Evolutionary conservation across 2,113 vertebrate species (phyloP).

Genomic region (Trematomus loennbergii): DNA sequence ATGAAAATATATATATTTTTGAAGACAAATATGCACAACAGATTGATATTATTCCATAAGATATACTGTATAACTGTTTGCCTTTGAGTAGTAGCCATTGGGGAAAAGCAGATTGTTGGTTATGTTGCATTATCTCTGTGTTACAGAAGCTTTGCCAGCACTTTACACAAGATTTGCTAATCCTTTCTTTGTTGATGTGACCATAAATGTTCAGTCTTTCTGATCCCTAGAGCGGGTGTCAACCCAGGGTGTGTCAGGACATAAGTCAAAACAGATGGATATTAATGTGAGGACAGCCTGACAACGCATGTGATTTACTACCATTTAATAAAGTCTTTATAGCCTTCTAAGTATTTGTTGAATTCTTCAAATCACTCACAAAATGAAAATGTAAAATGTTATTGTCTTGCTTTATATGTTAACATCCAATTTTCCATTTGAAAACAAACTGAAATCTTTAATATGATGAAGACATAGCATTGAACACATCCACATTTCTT

Average conservation of each 20-base stretch:
- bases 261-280: constrained; percentile 12
- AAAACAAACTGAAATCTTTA: no score
- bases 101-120: constrained; percentile 33
- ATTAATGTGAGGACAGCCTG: constrained; percentile 16
- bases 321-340: constrained; percentile 74
- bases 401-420: no score
- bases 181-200: constrained; percentile 22
- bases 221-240: constrained; percentile 3
- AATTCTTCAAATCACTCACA: neutral
- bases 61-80: constrained; percentile 56
- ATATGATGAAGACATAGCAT: no score
- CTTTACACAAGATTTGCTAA: constrained; percentile 60
- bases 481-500: no score
- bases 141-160: constrained; percentile 67
- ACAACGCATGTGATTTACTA: constrained; percentile 71
- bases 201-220: constrained; percentile 8
- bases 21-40: constrained; percentile 70
- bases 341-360: constrained; percentile 42
- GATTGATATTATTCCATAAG: constrained; percentile 73
- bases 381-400: no score
- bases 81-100: constrained; percentile 61
- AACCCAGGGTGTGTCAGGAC: constrained; percentile 7
- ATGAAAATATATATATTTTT: constrained; percentile 68
- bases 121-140: constrained; percentile 58
- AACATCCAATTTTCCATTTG: no score